phyloP scores from a whole-genome alignment of 2,888 invertebrate species.

The Temnothorax rugatulus region DNA sequence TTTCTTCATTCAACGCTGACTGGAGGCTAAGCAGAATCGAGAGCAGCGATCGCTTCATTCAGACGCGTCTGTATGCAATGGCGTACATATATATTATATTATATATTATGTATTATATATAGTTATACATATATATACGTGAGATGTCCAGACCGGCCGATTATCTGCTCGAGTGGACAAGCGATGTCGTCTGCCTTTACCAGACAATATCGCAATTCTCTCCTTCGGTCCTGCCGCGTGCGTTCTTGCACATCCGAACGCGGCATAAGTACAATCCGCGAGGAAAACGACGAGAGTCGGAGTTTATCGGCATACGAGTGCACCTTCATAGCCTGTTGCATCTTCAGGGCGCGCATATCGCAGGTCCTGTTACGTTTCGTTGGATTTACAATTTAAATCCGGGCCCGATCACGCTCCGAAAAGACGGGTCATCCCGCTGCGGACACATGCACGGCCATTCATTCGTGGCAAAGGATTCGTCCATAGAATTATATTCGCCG shows the following conservation, averaged over 20 bases:
- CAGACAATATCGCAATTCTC: constrained; percentile 73
- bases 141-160: constrained; percentile 71
- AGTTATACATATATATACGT: constrained; percentile 17
- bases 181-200: constrained; percentile 68
- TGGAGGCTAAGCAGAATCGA: constrained; percentile 42
- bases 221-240: constrained; percentile 51
- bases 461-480: constrained; percentile 15
- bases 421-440: constrained; percentile 31
- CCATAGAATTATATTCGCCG: constrained; percentile 45
- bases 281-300: constrained; percentile 16
- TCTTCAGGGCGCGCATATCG: constrained; percentile 50
- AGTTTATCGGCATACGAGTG: constrained; percentile 55
- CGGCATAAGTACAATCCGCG: constrained; percentile 34
- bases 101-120: background rate
- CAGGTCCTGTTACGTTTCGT: constrained; percentile 56
- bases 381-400: constrained; percentile 73
- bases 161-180: constrained; percentile 75
- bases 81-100: background rate
- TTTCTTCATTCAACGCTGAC: background rate
- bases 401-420: constrained; percentile 42
- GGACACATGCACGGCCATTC: background rate
- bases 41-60: constrained; percentile 23
- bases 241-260: constrained; percentile 48
- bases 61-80: constrained; percentile 13
- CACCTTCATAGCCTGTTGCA: constrained; percentile 72